Base-by-base conservation (phyloP, 2,888 invertebrate genomes). In the Mimachlamys varia region DNA sequence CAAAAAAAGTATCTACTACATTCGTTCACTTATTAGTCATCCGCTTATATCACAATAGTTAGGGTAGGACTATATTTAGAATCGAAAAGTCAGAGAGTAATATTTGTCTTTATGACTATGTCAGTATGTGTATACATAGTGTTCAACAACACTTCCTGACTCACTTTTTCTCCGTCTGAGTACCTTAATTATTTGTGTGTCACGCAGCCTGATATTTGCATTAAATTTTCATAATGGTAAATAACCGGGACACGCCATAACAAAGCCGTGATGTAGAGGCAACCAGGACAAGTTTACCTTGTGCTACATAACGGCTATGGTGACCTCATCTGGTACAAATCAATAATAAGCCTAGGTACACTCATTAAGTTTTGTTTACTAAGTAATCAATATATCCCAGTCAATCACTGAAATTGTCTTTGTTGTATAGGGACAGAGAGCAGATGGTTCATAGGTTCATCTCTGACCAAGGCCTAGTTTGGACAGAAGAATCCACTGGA, bases 331-430 rank as follows among this genome's bases (percentile, higher is more conserved):
- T 76, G 13, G 76, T 33, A 33, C 76, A 76, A 33, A 76, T 76
- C 76, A 76, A 76, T 76, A 76, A 76, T 15, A 76, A 76, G 76
- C 33, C 76, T 33, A 76, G 76, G 76, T 76, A 76, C 76, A 76
- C 76, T 76, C 76, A 76, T 76, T 76, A 76, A 76, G 76, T 76
- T 76, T 76, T 76, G 76, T 76, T 76, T 76, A 76, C 76, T 76
- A 76, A 76, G 76, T 76, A 76, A 76, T 76, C 76, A 76, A 76
- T 76, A 76, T 27, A 76, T 76, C 33, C 76, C 12, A 33, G 76
- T 76, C 76, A 76, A 76, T 76, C 76, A 76, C 33, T 27, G 76
- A 33, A 76, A 76, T 27, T 53, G 53, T 76, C 76, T 76, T 76
- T 76, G 76, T 76, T 76, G 7, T 19, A 7, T 22, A 2, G 17